Conservation (phyloP, 2,113 vertebrate species). For the Neotoma lepida region DNA sequence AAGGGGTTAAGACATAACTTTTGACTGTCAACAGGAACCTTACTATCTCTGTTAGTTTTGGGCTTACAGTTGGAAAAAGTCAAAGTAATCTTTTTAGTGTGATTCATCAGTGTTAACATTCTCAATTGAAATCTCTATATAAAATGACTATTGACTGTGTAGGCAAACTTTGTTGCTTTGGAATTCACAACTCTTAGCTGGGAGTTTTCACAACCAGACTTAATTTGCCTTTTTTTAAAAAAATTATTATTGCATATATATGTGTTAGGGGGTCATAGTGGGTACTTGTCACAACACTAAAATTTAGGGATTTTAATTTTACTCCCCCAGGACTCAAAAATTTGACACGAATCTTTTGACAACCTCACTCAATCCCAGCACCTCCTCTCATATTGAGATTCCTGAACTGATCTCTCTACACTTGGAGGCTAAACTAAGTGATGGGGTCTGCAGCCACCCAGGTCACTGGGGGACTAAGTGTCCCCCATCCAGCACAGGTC, state of each 20-base stretch:
- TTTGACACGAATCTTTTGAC: not conserved
- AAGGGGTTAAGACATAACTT: not conserved
- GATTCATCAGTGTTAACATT: not conserved
- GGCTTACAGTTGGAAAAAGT: not conserved
- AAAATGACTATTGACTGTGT: not conserved
- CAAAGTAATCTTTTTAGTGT: not conserved
- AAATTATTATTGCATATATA: not conserved
- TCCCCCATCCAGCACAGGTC: not conserved
- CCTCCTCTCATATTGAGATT: not conserved
- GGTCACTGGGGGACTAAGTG: rapidly evolving
- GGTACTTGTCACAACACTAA: not conserved
- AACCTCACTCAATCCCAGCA: not conserved
- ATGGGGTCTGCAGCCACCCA: not conserved
- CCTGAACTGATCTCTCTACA: not conserved
- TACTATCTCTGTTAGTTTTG: not conserved
- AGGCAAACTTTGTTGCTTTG: not conserved
- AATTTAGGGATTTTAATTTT: not conserved
- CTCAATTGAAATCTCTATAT: not conserved
- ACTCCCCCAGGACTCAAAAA: not conserved
- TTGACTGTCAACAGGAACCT: not conserved
- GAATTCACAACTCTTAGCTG: not conserved
- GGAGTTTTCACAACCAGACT: not conserved
- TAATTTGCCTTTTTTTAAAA: not conserved
- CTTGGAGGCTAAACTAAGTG: not conserved
- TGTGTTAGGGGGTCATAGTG: not conserved